phyloP scores from a whole-genome alignment of 2,113 vertebrate species.

The Ptychochromis oligacanthus region DNA sequence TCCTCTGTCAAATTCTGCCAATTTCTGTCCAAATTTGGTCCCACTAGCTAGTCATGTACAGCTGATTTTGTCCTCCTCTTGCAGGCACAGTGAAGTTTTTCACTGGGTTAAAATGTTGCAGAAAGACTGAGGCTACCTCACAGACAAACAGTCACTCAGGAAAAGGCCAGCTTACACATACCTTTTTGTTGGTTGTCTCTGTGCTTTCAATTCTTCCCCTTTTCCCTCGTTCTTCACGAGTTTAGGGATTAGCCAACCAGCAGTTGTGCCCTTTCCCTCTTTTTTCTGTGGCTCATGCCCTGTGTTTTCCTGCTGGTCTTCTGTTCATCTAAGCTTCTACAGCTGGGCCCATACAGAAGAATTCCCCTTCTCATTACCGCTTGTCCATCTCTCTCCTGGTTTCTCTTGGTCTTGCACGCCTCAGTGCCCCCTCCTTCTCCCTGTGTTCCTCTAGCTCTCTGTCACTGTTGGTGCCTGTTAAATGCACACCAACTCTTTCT shows the following conservation, averaged over 20 bases:
- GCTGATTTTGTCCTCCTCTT: not conserved
- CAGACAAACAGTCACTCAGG: slow-evolving; percentile 13
- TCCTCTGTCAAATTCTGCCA: slow-evolving; percentile 25
- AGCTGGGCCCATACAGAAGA: slow-evolving; percentile 52
- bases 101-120: slow-evolving; percentile 9
- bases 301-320: slow-evolving; percentile 45
- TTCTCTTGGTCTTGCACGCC: slow-evolving; percentile 12
- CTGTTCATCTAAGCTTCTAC: slow-evolving; percentile 58
- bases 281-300: slow-evolving; percentile 46
- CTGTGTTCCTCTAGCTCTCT: slow-evolving; percentile 26
- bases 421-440: slow-evolving; percentile 16
- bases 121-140: slow-evolving; percentile 7
- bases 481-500: slow-evolving; percentile 53
- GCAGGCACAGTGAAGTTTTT: slow-evolving; percentile 26
- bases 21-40: slow-evolving; percentile 25
- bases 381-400: slow-evolving; percentile 38
- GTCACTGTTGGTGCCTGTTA: slow-evolving; percentile 13
- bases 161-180: slow-evolving; percentile 41
- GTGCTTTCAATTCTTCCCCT: slow-evolving; percentile 27
- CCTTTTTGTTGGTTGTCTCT: slow-evolving; percentile 42
- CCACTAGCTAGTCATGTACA: slow-evolving; percentile 34
- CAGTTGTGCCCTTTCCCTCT: slow-evolving; percentile 38
- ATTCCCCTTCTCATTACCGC: slow-evolving; percentile 64
- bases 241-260: slow-evolving; percentile 58
- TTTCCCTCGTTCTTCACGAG: slow-evolving; percentile 30